Evolutionary conservation across 2,888 invertebrate species (phyloP), one percentile per base, ranked within the genome.

Genomic region (Acronicta aceris): DNA sequence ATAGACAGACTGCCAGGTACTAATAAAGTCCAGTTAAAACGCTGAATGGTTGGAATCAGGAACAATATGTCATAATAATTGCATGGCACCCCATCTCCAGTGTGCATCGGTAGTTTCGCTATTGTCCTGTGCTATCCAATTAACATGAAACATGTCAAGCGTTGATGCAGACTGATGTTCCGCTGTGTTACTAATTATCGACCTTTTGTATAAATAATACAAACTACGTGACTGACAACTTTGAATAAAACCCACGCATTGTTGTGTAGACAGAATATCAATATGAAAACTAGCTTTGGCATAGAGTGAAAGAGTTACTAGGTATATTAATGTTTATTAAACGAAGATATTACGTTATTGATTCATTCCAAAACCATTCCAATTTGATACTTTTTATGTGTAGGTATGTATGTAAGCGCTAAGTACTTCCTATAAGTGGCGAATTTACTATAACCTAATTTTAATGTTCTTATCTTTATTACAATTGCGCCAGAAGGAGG

Each of bases 31-130:
- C 82, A 83, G 84, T 84, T 83, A 81, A 88, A 89, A 84, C 77
- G 74, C 78, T 81, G 82, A 78, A 84, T 83, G 85, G 86, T 86
- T 84, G 85, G 81, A 86, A 86, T 85, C 83, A 83, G 65, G 85
- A 90, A 93, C 92, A 92, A 93, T 93, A 87, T 87, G 88, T 87
- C 87, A 89, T 91, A 91, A 92, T 92, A 90, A 81, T 75, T 79
- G 88, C 86, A 87, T 82, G 79, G 79, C 82, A 69, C 81, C 78
- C 79, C 79, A 59, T 73, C 76, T 75, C 75, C 82, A 79, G 80
- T 76, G 74, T 82, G 85, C 86, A 82, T 82, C 85, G 81, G 84
- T 83, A 82, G 82, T 80, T 76, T 78, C 76, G 79, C 86, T 81
- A 89, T 90, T 91, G 91, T 92, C 85, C 88, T 82, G 75, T 78